Evolutionary conservation across 2,888 invertebrate genomes (phyloP).

Genomic region (Catocala fraxini): DNA sequence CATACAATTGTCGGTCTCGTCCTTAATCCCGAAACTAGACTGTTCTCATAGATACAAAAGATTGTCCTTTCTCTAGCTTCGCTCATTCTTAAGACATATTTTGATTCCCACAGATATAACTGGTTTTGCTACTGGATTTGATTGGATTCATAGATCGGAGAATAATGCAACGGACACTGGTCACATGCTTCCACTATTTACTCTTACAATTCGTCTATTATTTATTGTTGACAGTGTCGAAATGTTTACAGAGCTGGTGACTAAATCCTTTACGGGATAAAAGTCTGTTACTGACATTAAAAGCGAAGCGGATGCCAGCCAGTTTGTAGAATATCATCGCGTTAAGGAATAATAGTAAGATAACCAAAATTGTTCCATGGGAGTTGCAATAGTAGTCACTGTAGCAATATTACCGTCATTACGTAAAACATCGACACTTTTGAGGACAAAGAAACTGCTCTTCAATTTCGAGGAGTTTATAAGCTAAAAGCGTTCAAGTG

Average conservation of each 20-base stretch:
- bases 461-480: too few species aligned
- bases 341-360: too few species aligned
- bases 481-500: too few species aligned
- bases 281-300: too few species aligned
- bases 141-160: constrained; percentile 43
- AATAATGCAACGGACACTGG: constrained; percentile 39
- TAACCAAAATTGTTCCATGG: too few species aligned
- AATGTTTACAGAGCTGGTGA: constrained; percentile 1
- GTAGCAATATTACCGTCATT: too few species aligned
- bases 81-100: constrained; percentile 64
- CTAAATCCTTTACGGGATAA: not conserved
- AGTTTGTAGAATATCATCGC: too few species aligned
- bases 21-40: constrained; percentile 64
- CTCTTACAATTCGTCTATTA: constrained; percentile 26
- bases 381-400: too few species aligned
- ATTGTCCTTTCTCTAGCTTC: constrained; percentile 65
- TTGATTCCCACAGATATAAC: constrained; percentile 59
- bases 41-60: constrained; percentile 69
- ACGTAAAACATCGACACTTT: too few species aligned
- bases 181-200: constrained; percentile 20
- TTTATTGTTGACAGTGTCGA: constrained; percentile 26
- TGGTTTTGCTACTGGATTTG: constrained; percentile 53
- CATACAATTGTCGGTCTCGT: constrained; percentile 56
- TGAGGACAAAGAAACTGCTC: too few species aligned
- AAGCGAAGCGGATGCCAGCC: not conserved